These are phyloP conservation scores for Argentina silus DNA, from an alignment of 2,797 vertebrate species.

Conservation along the genomic window DNA sequence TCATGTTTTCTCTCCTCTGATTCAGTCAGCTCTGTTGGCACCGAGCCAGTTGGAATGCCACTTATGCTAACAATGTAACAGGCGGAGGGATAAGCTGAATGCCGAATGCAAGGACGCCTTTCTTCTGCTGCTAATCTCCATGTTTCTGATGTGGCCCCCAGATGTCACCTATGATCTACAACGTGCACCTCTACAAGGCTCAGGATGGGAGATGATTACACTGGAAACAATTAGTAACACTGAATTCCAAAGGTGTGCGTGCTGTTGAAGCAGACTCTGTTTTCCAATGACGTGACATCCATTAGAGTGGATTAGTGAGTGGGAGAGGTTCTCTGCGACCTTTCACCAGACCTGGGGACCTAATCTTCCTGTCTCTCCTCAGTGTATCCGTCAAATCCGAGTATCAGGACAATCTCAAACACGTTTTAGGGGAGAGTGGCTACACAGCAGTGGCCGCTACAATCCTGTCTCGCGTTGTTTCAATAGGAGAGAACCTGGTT, in stretches of 20 bases:
- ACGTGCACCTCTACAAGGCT: neutral
- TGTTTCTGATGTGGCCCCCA: neutral
- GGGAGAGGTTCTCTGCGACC: neutral
- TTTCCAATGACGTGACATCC: neutral
- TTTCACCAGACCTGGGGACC: neutral
- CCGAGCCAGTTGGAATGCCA: constrained; percentile 2
- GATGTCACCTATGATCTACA: neutral
- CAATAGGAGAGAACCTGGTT: constrained; percentile 11
- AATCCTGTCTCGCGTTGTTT: constrained; percentile 20
- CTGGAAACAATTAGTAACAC: too few species aligned
- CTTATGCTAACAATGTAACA: neutral
- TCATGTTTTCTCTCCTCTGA: constrained; percentile 9
- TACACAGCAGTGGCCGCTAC: neutral
- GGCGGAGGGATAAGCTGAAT: neutral
- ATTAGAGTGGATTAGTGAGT: neutral
- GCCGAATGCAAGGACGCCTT: neutral
- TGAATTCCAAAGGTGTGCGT: neutral
- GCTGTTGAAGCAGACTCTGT: neutral
- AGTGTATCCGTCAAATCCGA: neutral
- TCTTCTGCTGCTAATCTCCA: neutral
- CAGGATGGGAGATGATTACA: too few species aligned
- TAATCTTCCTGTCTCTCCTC: neutral
- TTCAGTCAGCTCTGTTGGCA: constrained; percentile 1
- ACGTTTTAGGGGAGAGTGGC: constrained; percentile 1
- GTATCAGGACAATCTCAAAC: neutral